Base-by-base conservation (phyloP, 2,888 invertebrate species). In the Nephrotoma flavescens region DNA sequence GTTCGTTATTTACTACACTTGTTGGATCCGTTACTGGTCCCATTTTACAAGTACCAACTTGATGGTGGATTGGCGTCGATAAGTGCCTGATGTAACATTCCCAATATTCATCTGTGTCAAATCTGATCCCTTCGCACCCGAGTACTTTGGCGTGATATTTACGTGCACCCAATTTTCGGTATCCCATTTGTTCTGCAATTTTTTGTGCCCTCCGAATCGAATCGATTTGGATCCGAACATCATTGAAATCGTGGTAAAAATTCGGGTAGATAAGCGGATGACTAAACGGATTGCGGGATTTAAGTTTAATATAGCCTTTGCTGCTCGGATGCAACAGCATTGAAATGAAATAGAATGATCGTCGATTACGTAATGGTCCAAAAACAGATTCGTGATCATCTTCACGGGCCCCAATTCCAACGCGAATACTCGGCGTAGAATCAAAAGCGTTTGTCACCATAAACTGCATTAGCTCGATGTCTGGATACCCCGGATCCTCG, bases 41-140 rank as follows among this genome's bases (percentile, higher is more conserved):
- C 94, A 94, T 94, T 89, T 93, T 93, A 88, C 94, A 93, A 0
- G 94, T 94, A 2, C 93, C 93, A 5, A 87, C 93, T 89, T 94
- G 94, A 90, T 95, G 95, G 89, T 95, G 95, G 87, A 95, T 94
- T 0, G 95, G 95, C 88, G 94, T 94, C 0, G 95, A 94, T 88
- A 95, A 93, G 90, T 94, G 93, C 87, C 94, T 93, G 0, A 94
- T 93, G 89, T 94, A 93, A 89, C 96, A 96, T 47, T 93, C 94
- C 91, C 95, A 95, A 89, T 96, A 96, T 1, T 92, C 92, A 88
- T 95, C 95, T n/a, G 93, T 93, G 0, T 93, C 94, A 88, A 94
- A 94, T 0, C 91, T 90, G 0, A 92, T 92, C 47, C 93, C 89
- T 85, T 93, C 91, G 89, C 95, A 95, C 6, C 93, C 93, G 7